Conservation (phyloP, 2,113 vertebrate genomes). For the Scophthalmus maximus region DNA sequence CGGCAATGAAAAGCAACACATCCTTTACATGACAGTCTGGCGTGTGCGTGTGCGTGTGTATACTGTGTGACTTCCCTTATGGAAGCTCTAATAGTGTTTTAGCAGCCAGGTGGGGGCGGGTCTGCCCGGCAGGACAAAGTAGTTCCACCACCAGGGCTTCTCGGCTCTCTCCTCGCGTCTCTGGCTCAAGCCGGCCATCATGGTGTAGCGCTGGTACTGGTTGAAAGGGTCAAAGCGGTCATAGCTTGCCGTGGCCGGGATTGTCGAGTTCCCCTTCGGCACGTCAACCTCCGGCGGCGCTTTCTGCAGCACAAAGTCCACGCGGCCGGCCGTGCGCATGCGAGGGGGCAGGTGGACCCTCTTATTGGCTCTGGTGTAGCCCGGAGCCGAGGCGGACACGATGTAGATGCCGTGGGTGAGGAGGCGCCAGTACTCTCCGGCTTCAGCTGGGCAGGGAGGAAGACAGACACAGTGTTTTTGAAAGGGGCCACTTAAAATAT, state of each 20-base stretch:
- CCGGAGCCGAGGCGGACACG: constrained; percentile 85
- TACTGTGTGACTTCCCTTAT: background rate
- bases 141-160: constrained; percentile 98
- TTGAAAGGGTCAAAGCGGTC: constrained; percentile 82
- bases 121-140: constrained; percentile 84
- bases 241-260: constrained; percentile 42
- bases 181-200: constrained; percentile 7
- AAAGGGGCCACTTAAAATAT: background rate
- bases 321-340: constrained; percentile 87
- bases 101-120: constrained; percentile 91
- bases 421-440: constrained; percentile 94
- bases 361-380: constrained; percentile 88
- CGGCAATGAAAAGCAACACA: constrained; percentile 15
- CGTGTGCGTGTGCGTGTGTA: background rate
- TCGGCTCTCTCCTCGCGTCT: constrained; percentile 70
- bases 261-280: constrained; percentile 46
- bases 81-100: constrained; percentile 76
- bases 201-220: constrained; percentile 79
- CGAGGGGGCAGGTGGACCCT: constrained; percentile 85
- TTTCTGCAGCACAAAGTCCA: constrained; percentile 89
- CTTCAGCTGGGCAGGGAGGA: constrained; percentile 80
- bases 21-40: background rate
- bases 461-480: background rate
- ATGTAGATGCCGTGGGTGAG: constrained; percentile 87
- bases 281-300: constrained; percentile 48